phyloP scores from a whole-genome alignment of 1,140 invertebrate species.

The Hetaerina americana region DNA sequence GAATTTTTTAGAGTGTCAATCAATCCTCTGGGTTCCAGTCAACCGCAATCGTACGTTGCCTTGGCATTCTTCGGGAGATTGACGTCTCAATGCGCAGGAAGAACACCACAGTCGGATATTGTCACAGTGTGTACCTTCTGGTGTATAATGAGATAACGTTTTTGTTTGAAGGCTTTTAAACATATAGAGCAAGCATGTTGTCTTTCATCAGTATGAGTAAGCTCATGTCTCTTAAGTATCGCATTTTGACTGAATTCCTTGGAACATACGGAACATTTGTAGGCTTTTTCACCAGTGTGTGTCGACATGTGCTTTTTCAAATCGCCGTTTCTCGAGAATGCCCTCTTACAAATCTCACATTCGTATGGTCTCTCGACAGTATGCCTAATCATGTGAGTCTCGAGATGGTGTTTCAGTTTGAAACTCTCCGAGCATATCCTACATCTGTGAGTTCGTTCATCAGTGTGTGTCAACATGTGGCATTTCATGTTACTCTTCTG shows the following conservation, averaged over 20 bases:
- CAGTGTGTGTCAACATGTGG: conserved; percentile 9
- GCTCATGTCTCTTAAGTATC: conserved; percentile 31
- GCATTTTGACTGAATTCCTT: conserved; percentile 14
- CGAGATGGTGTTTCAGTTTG: background rate
- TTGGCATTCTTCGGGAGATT: too few species aligned
- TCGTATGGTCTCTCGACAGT: background rate
- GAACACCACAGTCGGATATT: too few species aligned
- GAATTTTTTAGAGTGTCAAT: too few species aligned
- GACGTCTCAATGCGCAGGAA: too few species aligned
- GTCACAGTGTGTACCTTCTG: conserved; percentile 4
- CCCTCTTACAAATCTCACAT: too few species aligned
- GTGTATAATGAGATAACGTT: conserved; percentile 16
- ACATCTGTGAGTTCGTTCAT: background rate
- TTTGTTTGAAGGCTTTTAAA: conserved; percentile 30
- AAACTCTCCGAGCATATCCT: background rate
- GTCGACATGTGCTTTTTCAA: too few species aligned
- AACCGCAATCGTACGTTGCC: too few species aligned
- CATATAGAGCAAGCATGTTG: conserved; percentile 39
- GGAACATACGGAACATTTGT: conserved; percentile 14
- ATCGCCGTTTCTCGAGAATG: too few species aligned
- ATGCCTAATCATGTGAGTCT: background rate
- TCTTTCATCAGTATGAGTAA: conserved; percentile 31
- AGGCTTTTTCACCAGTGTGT: too few species aligned
- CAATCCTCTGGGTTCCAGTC: too few species aligned
- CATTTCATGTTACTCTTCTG: conserved; percentile 16